Percentiles rank a stretch among this genome's conserved stretches.
phyloP scores from a whole-genome alignment of 30 jellyfish, hydroid and myxozoan genomes.

The Catostylus mosaicus region DNA sequence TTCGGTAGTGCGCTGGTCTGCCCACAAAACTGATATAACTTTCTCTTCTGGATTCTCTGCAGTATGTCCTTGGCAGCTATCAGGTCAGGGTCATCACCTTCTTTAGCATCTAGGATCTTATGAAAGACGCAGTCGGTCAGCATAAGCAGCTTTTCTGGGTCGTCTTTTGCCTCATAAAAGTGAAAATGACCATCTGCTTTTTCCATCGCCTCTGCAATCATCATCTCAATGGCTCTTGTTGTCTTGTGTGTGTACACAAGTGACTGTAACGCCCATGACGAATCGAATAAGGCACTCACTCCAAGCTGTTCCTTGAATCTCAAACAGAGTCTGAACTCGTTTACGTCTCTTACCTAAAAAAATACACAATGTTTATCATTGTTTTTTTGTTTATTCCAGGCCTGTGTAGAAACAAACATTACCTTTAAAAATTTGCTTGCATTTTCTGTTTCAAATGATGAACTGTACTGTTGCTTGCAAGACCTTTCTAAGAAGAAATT shows the following conservation, averaged over 20 bases:
- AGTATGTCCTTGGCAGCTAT: slow-evolving; percentile 15
- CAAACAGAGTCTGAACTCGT: slow-evolving; percentile 21
- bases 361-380: no score
- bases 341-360: slow-evolving; percentile 24
- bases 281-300: slow-evolving; percentile 19
- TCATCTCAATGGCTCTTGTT: slow-evolving; percentile 49
- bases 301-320: slow-evolving; percentile 41
- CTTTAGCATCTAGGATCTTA: slow-evolving; percentile 24
- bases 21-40: slow-evolving; percentile 54
- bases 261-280: slow-evolving; percentile 54
- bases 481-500: no score
- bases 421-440: no score
- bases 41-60: slow-evolving; percentile 26
- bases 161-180: slow-evolving; percentile 10
- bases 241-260: slow-evolving; percentile 66
- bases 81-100: slow-evolving; percentile 12
- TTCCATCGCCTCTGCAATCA: slow-evolving; percentile 58
- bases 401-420: no score
- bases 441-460: no score
- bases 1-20: slow-evolving; percentile 19
- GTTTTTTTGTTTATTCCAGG: background rate
- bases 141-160: slow-evolving; percentile 5
- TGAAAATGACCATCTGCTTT: slow-evolving; percentile 20
- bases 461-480: no score
- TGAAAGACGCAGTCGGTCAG: slow-evolving; percentile 31